Conservation (phyloP, 2,113 vertebrate genomes). For the Ceuthmochares aereus region DNA sequence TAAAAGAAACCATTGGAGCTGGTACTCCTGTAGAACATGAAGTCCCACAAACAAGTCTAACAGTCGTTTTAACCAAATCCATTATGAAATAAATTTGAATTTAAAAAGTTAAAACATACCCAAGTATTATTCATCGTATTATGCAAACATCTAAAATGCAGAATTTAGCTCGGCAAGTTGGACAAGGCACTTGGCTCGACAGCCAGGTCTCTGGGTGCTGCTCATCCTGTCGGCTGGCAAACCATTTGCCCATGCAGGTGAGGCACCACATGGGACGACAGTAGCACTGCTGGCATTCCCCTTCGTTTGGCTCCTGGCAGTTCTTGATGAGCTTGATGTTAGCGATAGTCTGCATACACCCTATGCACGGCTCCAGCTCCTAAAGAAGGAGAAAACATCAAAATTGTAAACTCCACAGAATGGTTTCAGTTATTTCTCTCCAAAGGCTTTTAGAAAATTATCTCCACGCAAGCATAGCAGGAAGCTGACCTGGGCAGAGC, state of each 20-base stretch:
- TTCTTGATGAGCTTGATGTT: slow-evolving; percentile 87
- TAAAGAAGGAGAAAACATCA: slow-evolving; percentile 10
- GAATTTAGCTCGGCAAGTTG: slow-evolving; percentile 91
- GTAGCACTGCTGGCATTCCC: slow-evolving; percentile 89
- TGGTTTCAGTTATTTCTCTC: not conserved
- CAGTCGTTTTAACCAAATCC: not conserved
- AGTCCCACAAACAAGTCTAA: not conserved
- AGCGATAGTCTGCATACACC: slow-evolving; percentile 91
- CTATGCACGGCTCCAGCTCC: slow-evolving; percentile 92
- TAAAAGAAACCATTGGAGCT: not conserved
- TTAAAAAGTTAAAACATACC: not conserved
- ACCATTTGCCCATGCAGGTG: slow-evolving; percentile 95
- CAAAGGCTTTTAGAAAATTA: not conserved
- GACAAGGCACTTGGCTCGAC: slow-evolving; percentile 90
- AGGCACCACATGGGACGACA: slow-evolving; percentile 98
- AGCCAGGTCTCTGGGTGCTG: slow-evolving; percentile 94
- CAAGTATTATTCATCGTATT: slow-evolving; percentile 74
- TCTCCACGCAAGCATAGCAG: not conserved
- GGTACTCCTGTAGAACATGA: not conserved
- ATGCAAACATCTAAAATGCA: slow-evolving; percentile 92
- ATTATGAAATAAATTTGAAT: not conserved
- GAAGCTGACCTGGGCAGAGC: not conserved
- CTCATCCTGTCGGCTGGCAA: slow-evolving; percentile 93
- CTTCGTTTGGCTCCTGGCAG: slow-evolving; percentile 76
- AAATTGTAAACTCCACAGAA: not conserved